These are phyloP conservation scores for Zosterops lateralis DNA, from an alignment of 2,113 vertebrate genomes.

Conservation along the genomic window DNA sequence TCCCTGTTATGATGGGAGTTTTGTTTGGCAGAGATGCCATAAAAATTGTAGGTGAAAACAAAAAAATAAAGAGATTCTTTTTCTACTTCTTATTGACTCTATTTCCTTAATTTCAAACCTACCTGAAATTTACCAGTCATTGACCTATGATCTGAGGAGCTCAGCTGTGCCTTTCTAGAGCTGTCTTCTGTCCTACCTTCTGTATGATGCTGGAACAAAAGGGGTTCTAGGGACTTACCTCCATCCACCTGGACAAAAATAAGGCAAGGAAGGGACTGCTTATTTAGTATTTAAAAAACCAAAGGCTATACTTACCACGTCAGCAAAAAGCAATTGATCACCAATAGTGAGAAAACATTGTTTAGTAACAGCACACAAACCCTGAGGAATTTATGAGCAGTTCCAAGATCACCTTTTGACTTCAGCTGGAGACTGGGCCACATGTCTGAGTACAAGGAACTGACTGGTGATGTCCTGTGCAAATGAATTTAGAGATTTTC, in stretches of 20 bases:
- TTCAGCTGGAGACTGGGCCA: slow-evolving; percentile 1
- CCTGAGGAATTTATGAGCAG: slow-evolving; percentile 44
- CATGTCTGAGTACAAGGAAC: not conserved
- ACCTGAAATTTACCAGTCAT: not conserved
- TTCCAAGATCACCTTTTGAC: slow-evolving; percentile 16
- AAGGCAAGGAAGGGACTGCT: not conserved
- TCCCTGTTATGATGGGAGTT: not conserved
- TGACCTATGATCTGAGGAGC: not conserved
- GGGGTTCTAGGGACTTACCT: not conserved
- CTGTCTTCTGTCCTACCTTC: not conserved
- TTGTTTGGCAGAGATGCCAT: not conserved
- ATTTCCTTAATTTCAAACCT: not conserved
- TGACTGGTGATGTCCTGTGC: slow-evolving; percentile 51
- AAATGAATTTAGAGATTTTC: slow-evolving; percentile 78
- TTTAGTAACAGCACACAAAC: slow-evolving; percentile 16
- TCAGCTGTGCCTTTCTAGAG: not conserved
- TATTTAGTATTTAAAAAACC: slow-evolving; percentile 1
- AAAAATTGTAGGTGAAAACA: not conserved
- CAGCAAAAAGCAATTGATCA: slow-evolving; percentile 60
- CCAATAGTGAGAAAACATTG: slow-evolving; percentile 26
- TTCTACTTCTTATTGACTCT: not conserved
- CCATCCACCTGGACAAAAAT: not conserved
- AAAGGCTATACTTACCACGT: slow-evolving; percentile 17
- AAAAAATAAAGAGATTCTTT: not conserved
- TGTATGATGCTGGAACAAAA: not conserved